Base-by-base conservation (phyloP, 2,797 vertebrate genomes). In the Myotis myotis region DNA sequence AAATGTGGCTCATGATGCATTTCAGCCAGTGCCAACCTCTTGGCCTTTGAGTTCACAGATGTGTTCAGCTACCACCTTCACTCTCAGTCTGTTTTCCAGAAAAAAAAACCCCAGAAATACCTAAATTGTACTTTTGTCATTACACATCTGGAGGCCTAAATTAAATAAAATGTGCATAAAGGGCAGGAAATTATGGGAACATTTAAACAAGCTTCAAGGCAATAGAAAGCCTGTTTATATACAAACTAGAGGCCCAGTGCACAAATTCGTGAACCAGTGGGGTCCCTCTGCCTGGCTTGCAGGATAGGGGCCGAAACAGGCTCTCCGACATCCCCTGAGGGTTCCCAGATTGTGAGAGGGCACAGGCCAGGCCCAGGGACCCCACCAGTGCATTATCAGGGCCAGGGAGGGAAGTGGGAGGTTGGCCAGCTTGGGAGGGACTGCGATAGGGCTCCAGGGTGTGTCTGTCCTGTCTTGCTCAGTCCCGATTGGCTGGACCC, bases 81-180 rank as follows among this genome's bases (percentile, higher is more conserved):
- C 16, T 78, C 36, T 88, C 25, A 90, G 47, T n/a, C 30, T 51
- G 5, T 81, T 81, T 92, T 68, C 85, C 44, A 84, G 66, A 90
- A 87, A 53, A 92, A 95, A 53, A 93, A 95, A 94, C 62, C n/a
- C 23, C 64, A 66, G 55, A 95, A 47, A 84, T 30, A 82, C 19
- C n/a, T 91, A 8, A 22, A 38, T 74, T 78, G 36, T 30, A 53
- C 22, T 80, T 53, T 80, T 64, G 8, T 64, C 33, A 36, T 66
- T 68, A 44, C 20, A 70, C 30, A 71, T 8, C 38, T 38, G 1
- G 38, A 79, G 28, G 16, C 13, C 36, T 94, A 70, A 64, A 78
- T 33, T 83, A 91, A 86, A 93, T 51, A 57, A 79, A 95, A 83
- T 47, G 15, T 71, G 62, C 16, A 62, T 76, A 71, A 57, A 44